Evolutionary conservation across 2,797 vertebrate genomes (phyloP), one percentile per base, ranked within the genome.

Genomic region (Bucorvus abyssinicus): DNA sequence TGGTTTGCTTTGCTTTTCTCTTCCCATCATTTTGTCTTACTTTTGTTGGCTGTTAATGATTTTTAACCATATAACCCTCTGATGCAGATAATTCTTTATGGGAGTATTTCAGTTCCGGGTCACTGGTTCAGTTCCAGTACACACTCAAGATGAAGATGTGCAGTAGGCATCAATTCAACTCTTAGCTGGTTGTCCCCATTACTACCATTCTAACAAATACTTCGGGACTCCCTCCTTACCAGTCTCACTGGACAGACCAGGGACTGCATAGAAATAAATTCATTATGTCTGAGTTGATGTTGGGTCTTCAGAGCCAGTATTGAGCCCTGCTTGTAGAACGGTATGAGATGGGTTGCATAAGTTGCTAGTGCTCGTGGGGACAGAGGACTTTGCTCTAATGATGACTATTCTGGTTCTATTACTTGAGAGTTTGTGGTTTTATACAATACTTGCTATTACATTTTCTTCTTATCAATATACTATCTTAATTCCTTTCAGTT

Each of bases 291-390:
- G 34, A 63, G 36, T 2, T 86, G 45, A 42, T 85, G n/a, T 49
- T 49, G 34, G 69, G 8, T 65, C n/a, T 74, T 92, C n/a, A 24
- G 36, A 92, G 69, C 14, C 57, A 57, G 42, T 68, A 49, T 19
- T 45, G 61, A 94, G n/a, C 40, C 53, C 40, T 93, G 53, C 60
- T 90, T 44, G 20, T 74, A 85, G 32, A 90, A 45, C 45, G 64
- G 45, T 22, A 14, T 78, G 83, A 92, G 57, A 45, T 40, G 83
- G 47, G 70, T 68, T 88, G 56, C 26, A 15, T 5, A 34, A 24
- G 14, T 42, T 87, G 14, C 40, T 63, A 21, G 7, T 17, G 21
- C n/a, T 73, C 0, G 0, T 40, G 18, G 21, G 14, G 38, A 61
- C 15, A 60, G 77, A 75, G 13, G 40, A 22, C 7, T 61, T 74